Percentiles rank a stretch among this genome's conserved stretches.
Evolutionary conservation across 2,888 invertebrate genomes (phyloP).

Genomic region (Clivina fossor): DNA sequence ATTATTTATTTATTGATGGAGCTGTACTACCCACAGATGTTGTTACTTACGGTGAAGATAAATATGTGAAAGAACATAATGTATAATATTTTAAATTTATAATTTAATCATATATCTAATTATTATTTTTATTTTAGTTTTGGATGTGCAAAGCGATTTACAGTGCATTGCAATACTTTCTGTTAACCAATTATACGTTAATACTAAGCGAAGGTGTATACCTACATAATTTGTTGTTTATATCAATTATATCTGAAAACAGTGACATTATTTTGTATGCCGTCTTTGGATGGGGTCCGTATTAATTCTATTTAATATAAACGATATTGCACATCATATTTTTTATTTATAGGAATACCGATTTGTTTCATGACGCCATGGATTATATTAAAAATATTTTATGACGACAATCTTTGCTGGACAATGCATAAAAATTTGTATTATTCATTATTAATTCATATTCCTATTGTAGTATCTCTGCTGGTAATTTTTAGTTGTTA

Average conservation of each 20-base stretch:
- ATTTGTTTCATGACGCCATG: constrained; percentile 61
- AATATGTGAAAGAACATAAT: constrained; percentile 50
- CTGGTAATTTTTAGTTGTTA: constrained; percentile 54
- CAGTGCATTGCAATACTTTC: constrained; percentile 63
- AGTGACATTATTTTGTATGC: constrained; percentile 62
- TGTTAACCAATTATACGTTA: constrained; percentile 68
- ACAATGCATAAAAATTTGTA: constrained; percentile 56
- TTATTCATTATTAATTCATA: constrained; percentile 58
- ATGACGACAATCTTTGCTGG: constrained; percentile 64
- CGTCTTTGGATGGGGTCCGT: constrained; percentile 67
- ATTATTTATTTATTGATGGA: constrained; percentile 58
- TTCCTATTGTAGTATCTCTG: constrained; percentile 61
- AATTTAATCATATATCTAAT: constrained; percentile 1
- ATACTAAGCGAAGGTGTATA: constrained; percentile 71
- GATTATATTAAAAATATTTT: constrained; percentile 56
- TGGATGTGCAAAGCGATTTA: constrained; percentile 67
- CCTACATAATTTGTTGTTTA: constrained; percentile 67
- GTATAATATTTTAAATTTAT: constrained; percentile 44
- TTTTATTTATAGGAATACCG: constrained; percentile 56
- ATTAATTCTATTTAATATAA: constrained; percentile 8
- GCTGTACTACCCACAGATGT: constrained; percentile 53
- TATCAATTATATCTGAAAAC: constrained; percentile 65
- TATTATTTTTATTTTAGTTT: constrained; percentile 51
- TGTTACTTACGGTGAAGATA: constrained; percentile 48
- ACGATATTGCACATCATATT: constrained; percentile 12